Evolutionary conservation across 2,113 vertebrate species (phyloP).

Genomic region (Tetrao urogallus): DNA sequence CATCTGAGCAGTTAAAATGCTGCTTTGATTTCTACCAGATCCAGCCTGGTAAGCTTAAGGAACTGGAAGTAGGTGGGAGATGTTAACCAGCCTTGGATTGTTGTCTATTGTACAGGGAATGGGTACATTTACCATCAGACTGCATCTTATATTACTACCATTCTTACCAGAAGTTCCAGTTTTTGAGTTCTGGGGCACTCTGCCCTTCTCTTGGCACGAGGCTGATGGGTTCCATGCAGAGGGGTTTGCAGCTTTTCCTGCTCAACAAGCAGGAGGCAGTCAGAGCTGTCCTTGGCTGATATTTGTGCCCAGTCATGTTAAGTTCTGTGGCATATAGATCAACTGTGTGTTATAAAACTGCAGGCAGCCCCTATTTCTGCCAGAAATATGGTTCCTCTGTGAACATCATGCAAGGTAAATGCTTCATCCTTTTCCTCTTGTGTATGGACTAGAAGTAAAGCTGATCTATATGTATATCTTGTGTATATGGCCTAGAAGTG

Average conservation of each 20-base stretch:
- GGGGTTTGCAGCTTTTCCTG: not conserved
- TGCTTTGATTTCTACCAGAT: not conserved
- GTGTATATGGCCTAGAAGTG: not conserved
- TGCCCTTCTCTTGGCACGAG: too few species aligned
- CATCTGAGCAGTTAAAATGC: not conserved
- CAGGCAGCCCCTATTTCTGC: not conserved
- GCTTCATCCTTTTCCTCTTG: not conserved
- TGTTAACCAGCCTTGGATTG: not conserved
- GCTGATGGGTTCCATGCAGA: rapidly evolving
- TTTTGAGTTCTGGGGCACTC: too few species aligned
- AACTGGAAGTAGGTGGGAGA: not conserved
- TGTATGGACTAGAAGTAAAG: not conserved
- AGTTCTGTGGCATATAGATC: not conserved
- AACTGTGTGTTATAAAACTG: not conserved
- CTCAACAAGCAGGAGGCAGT: not conserved
- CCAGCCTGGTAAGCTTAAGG: not conserved
- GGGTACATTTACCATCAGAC: not conserved
- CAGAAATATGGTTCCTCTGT: not conserved
- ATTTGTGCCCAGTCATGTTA: not conserved
- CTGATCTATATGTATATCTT: not conserved
- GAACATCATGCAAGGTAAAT: not conserved
- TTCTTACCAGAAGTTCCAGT: too few species aligned
- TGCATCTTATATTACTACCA: not conserved
- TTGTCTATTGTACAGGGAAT: not conserved
- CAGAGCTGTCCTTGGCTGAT: not conserved